Evolutionary conservation across 30 jellyfish, hydroid and myxozoan species (phyloP).

Genomic region (Aurelia aurita complex sp. Pacific): DNA sequence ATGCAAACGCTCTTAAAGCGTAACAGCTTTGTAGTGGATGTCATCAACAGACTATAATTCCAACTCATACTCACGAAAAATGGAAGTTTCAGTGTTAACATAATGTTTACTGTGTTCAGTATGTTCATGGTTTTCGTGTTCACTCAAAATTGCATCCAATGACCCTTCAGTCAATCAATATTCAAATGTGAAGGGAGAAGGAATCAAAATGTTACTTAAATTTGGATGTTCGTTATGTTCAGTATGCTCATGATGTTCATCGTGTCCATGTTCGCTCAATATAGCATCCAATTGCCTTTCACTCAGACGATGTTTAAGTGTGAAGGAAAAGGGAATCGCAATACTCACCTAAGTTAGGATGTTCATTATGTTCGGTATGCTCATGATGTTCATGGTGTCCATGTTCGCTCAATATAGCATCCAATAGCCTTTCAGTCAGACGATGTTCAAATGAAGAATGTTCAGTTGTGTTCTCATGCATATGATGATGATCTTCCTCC

Average conservation of each 20-base stretch:
- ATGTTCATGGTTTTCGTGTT: slow-evolving; percentile 9
- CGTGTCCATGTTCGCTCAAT: background rate
- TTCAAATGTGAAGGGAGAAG: slow-evolving; percentile 42
- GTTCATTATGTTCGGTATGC: slow-evolving; percentile 51
- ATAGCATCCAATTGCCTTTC: too few species aligned
- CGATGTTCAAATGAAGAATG: slow-evolving; percentile 82
- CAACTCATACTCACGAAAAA: too few species aligned
- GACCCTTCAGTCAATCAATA: slow-evolving; percentile 82
- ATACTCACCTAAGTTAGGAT: slow-evolving; percentile 64
- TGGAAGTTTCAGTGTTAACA: too few species aligned
- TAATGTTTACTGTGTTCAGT: too few species aligned
- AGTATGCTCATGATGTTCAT: slow-evolving; percentile 43
- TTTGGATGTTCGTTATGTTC: background rate
- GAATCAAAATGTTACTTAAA: too few species aligned
- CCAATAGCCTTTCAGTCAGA: slow-evolving; percentile 86
- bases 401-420: slow-evolving; percentile 73
- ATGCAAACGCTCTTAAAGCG: too few species aligned
- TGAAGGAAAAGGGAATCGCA: too few species aligned
- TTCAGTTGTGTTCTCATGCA: slow-evolving; percentile 60
- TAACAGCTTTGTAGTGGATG: too few species aligned
- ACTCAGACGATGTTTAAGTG: too few species aligned
- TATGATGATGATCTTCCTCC: slow-evolving; percentile 53
- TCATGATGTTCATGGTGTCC: slow-evolving; percentile 40
- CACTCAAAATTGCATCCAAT: slow-evolving; percentile 74
- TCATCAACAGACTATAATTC: too few species aligned